Base-by-base conservation (phyloP, 2,797 vertebrate species). In the Cirrhinus mrigala region DNA sequence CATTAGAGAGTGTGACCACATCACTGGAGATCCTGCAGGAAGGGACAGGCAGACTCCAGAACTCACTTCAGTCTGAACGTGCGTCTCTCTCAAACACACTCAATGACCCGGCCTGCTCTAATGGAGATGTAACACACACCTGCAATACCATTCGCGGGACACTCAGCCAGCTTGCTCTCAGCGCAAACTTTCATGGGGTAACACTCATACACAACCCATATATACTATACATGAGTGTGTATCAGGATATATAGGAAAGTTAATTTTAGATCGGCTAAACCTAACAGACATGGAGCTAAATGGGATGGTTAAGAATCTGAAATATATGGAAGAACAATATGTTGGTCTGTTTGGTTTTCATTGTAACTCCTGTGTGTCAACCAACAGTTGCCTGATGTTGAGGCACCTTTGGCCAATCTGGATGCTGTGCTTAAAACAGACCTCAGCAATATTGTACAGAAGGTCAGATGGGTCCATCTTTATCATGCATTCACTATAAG, bases 361-460 rank as follows among this genome's bases (percentile, higher is more conserved):
- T 48, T 56, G 46, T 79, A 56, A 44, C 14, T 62, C 60, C 7
- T 70, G 22, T 58, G 70, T 84, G 78, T 81, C 66, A 20, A 93
- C 89, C 82, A 90, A 44, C 68, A 99, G 98, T 93, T 99, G 58
- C 95, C 94, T 0, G 91, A 95, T 29, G 93, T 98, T 85, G 92
- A 74, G 64, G 84, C 83, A 0, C 93, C 97, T 75, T 92, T 98
- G 91, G 81, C 85, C 40, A 97, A 91, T 79, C 86, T 99, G 84
- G 94, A 97, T 1, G 88, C 91, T 0, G 91, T 98, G 79, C 94
- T 97, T 91, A 96, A 84, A 92, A 97, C 92, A 66, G 95, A 99
- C 90, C 96, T 99, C 88, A 96, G 96, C 86, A 94, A 94, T 90
- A 94, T 98, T 58, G 94, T 98, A 73, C 95, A 98, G 90, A 95